A percentile compares a stretch with the other conserved stretches of the same genome.
phyloP scores from a whole-genome alignment of 2,888 invertebrate species.

The Nymphalis urticae region DNA sequence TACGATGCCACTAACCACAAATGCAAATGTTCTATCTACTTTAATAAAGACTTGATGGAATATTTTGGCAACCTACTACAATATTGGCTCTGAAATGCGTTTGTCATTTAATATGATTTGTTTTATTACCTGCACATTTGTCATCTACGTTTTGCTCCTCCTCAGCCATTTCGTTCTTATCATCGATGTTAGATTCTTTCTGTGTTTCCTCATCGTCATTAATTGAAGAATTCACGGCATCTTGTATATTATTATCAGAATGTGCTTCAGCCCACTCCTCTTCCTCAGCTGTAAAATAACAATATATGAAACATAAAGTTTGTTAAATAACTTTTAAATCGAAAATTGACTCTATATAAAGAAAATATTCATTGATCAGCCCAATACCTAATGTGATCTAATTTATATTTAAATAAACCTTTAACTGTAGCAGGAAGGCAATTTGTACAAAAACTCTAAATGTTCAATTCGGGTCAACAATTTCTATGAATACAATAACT shows the following conservation, averaged over 20 bases:
- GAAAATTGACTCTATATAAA: not conserved
- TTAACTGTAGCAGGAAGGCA: slow-evolving; percentile 11
- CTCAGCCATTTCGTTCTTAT: slow-evolving; percentile 40
- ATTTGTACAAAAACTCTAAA: slow-evolving; percentile 21
- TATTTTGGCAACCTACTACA: not conserved
- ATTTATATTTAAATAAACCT: not conserved
- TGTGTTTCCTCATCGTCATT: slow-evolving; percentile 38
- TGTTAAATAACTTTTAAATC: not conserved
- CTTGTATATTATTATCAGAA: slow-evolving; percentile 29
- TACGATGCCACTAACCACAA: slow-evolving; percentile 48
- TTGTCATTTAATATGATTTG: not conserved
- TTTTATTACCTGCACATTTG: slow-evolving; percentile 30
- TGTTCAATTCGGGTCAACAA: slow-evolving; percentile 26
- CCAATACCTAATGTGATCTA: not conserved
- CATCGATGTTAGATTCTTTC: slow-evolving; percentile 42
- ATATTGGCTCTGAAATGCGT: not conserved
- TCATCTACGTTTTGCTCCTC: slow-evolving; percentile 31
- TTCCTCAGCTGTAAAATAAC: slow-evolving; percentile 63
- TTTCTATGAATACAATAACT: slow-evolving; percentile 36
- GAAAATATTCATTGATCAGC: not conserved
- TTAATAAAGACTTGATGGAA: slow-evolving; percentile 6
- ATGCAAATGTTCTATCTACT: slow-evolving; percentile 48
- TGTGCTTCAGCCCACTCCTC: slow-evolving; percentile 68
- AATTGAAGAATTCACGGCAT: slow-evolving; percentile 31
- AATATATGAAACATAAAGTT: slow-evolving; percentile 26